Conservation (phyloP, 2,888 invertebrate species). For the Acanthosepion pharaonis region DNA sequence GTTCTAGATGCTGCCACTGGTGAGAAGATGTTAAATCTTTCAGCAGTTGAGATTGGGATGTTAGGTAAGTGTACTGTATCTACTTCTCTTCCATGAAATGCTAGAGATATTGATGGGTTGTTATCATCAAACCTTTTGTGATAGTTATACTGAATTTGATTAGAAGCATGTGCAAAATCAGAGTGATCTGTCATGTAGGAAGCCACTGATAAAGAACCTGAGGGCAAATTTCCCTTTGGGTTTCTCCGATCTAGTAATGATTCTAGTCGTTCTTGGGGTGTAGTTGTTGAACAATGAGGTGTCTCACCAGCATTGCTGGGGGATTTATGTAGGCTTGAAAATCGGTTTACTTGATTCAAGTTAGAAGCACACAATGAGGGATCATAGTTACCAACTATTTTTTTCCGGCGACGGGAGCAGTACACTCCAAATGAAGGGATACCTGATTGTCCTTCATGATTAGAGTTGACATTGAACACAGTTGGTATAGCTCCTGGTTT, state of each 20-base stretch:
- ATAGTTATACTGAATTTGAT: constrained; percentile 37
- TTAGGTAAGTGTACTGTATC: constrained; percentile 11
- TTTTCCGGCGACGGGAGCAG: constrained; percentile 17
- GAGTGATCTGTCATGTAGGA: neutral
- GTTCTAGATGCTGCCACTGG: neutral
- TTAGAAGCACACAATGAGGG: neutral
- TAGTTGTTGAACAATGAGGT: neutral
- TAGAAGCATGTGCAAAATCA: neutral
- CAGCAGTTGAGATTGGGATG: neutral
- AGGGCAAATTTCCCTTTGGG: neutral
- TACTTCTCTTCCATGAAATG: constrained; percentile 25
- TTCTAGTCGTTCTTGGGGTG: neutral
- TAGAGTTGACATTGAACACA: constrained; percentile 22
- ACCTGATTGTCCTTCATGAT: neutral
- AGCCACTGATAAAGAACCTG: constrained; percentile 15
- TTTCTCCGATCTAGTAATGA: neutral
- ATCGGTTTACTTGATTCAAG: neutral
- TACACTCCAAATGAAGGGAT: neutral
- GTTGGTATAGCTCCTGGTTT: constrained; percentile 42
- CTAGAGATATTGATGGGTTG: neutral
- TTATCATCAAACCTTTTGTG: neutral
- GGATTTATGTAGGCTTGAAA: neutral
- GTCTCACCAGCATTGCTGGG: neutral
- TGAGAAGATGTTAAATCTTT: neutral
- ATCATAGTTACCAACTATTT: constrained; percentile 39